A percentile compares a stretch with the other conserved stretches of the same genome.
Evolutionary conservation across 2,797 vertebrate genomes (phyloP).

Genomic region (Amblyraja radiata): DNA sequence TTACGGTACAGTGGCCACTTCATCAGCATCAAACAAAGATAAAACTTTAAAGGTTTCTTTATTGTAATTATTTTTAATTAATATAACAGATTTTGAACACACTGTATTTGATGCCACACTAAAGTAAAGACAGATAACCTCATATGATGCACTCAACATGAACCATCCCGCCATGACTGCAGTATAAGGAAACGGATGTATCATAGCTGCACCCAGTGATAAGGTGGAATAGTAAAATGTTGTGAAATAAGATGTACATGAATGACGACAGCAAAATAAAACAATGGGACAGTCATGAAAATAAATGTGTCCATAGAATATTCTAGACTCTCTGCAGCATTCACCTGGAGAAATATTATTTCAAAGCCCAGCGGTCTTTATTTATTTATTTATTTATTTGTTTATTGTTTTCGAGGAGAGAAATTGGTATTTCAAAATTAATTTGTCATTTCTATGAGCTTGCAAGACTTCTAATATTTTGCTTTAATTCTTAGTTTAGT

Average conservation of each 20-base stretch:
- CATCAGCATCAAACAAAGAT: not conserved
- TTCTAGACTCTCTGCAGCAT: not conserved
- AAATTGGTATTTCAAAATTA: not conserved
- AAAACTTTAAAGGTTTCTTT: not conserved
- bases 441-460: not conserved
- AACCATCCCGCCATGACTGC: not conserved
- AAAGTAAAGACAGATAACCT: not conserved
- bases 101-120: not conserved
- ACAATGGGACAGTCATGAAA: not conserved
- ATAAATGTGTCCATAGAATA: not conserved
- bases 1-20: not conserved
- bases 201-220: not conserved
- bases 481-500: not conserved
- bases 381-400: not conserved
- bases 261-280: not conserved
- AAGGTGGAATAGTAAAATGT: not conserved
- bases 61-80: not conserved
- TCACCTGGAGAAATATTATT: not conserved
- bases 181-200: not conserved
- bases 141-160: not conserved
- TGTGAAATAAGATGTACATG: not conserved
- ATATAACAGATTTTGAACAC: not conserved
- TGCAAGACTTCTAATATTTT: not conserved
- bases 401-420: not conserved
- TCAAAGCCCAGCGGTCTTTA: not conserved